Base-by-base conservation (phyloP, 2,888 invertebrate genomes). In the Xiphydria camelus region DNA sequence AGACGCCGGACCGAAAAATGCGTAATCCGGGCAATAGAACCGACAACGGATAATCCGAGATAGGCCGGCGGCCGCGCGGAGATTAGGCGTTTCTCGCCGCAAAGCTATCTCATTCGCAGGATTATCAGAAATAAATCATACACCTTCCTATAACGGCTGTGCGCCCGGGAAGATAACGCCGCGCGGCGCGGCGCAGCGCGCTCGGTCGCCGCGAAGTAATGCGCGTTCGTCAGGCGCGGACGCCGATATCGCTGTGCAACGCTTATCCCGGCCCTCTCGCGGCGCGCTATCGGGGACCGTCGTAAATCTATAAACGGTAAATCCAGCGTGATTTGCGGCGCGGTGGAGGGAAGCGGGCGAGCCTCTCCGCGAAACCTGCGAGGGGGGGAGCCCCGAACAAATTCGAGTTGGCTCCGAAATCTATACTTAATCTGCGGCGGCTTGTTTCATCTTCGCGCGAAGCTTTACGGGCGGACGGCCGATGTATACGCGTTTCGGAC, bases 81-180 rank as follows among this genome's bases (percentile, higher is more conserved):
- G 70, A 70, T 68, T 70, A 70, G 60, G 56, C 55, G 52, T 49
- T 58, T 55, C 63, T 50, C 57, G 59, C 68, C 68, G 65, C 70
- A 70, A 71, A 70, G 66, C 61, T 71, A 69, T 71, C 70, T 67
- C 59, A 59, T 61, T 57, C 63, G 46, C 53, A 55, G 73, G 73
- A 74, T 75, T 75, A 75, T 69, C 73, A 68, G 68, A 68, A 73
- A 74, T 75, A 75, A 75, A 75, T 75, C 75, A 72, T 75, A 69
- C n/a, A n/a, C 68, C 72, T 71, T 67, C 63, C 65, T 67, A 64
- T 64, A 58, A 55, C 53, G 48, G 48, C 41, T 48, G 49, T 51
- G 56, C 40, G 49, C 55, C 48, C 47, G 49, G 35, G 21, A 36
- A 59, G 67, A 59, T 59, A 61, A 63, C 53, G 57, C 41, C 51